phyloP scores from a whole-genome alignment of 1,140 invertebrate genomes.

The Helicoverpa armigera region DNA sequence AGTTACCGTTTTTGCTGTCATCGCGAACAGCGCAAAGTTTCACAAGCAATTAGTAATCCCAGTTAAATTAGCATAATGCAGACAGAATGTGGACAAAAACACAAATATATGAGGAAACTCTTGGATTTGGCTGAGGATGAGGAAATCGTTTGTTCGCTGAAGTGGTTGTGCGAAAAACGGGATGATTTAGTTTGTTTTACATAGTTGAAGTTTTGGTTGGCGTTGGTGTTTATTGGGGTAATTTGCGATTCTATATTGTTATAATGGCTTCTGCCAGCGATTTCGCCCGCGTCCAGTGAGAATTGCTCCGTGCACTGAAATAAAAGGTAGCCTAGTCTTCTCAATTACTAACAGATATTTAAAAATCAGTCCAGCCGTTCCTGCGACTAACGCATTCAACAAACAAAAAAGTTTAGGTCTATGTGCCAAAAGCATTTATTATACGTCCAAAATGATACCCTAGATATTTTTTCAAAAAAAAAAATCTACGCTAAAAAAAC shows the following conservation, averaged over 20 bases:
- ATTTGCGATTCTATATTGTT: not conserved
- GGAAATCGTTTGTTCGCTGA: conserved; percentile 19
- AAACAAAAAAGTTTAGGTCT: no score
- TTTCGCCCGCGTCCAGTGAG: no score
- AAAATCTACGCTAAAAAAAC: not conserved
- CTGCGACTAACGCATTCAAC: no score
- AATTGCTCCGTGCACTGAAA: no score
- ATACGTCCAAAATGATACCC: not conserved
- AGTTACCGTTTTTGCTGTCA: conserved; percentile 28
- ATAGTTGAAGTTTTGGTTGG: not conserved
- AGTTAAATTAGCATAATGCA: conserved; percentile 45
- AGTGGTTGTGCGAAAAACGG: not conserved
- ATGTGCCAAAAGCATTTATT: not conserved
- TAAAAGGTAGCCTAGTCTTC: no score
- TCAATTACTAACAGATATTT: no score
- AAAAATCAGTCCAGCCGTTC: no score
- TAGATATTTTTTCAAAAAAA: not conserved
- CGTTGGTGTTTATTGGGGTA: not conserved
- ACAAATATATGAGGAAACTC: conserved; percentile 49
- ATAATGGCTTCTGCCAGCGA: no score
- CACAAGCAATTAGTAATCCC: conserved; percentile 42
- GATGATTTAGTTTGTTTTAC: not conserved
- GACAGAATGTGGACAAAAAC: conserved; percentile 27
- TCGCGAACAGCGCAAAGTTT: conserved; percentile 24
- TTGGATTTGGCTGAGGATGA: conserved; percentile 8